Percentiles rank a stretch among this genome's conserved stretches.
These are phyloP conservation scores for Xenopus laevis DNA, from an alignment of 2,113 vertebrate genomes.

Conservation along the genomic window DNA sequence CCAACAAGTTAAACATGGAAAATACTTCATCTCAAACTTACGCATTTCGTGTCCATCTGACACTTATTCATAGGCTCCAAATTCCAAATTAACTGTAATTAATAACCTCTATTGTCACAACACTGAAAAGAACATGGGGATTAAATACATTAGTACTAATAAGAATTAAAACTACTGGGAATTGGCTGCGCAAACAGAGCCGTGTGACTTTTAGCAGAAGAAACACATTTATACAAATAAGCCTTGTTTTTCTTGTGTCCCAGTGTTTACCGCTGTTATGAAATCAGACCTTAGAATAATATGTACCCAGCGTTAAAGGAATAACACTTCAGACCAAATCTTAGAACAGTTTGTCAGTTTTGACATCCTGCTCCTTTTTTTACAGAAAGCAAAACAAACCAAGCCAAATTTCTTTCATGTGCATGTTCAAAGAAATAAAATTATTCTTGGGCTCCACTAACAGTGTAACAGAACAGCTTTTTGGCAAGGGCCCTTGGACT, in stretches of 20 bases:
- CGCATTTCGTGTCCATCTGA: too few relatives aligned
- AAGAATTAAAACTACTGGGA: too few relatives aligned
- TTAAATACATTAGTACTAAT: too few relatives aligned
- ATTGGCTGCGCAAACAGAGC: too few relatives aligned
- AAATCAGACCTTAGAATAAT: not conserved
- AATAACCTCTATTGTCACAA: too few relatives aligned
- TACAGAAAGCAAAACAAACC: not conserved
- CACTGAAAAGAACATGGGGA: too few relatives aligned
- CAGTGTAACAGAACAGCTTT: not conserved
- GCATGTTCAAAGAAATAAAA: conserved; percentile 12
- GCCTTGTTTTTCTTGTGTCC: not conserved
- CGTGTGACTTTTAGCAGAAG: not conserved
- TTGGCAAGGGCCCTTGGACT: not conserved
- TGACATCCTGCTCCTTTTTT: not conserved
- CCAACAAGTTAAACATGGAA: too few relatives aligned
- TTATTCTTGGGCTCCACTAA: conserved; percentile 1
- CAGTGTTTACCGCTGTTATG: not conserved
- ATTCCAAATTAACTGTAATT: too few relatives aligned
- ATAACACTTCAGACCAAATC: not conserved
- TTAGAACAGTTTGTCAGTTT: not conserved
- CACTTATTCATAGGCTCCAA: too few relatives aligned
- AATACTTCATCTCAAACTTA: too few relatives aligned
- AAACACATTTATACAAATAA: not conserved
- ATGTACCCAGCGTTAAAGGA: not conserved
- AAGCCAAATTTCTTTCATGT: conserved; percentile 7